Evolutionary conservation across 2,797 vertebrate genomes (phyloP), one percentile per base, ranked within the genome.

Genomic region (Ataeniobius toweri): DNA sequence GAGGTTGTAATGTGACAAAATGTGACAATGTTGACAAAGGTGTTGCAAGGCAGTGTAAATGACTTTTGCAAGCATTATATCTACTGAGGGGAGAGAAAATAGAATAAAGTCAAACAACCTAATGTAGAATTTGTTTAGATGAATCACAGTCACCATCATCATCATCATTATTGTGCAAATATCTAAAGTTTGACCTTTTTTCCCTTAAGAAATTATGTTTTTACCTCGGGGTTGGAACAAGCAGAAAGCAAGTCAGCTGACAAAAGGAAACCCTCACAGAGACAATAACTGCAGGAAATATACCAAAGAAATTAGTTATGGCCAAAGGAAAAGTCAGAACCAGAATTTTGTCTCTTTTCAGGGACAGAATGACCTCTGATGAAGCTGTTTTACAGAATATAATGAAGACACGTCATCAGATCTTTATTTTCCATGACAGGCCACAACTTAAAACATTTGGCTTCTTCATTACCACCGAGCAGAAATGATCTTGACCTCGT

Each of bases 401-500:
- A 39, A 39, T 6, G 36, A 67, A 69, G 2, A 55, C 1, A 7
- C 2, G 1, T 69, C 39, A 16, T n/a, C 24, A 44, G 41, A 69
- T 69, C 20, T 46, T 16, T 46, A 46, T n/a, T 22, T 69, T 26
- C 51, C 24, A 58, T 56, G 55, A 51, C 50, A 51, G 80, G 80
- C 79, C 77, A 48, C 76, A 55, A 55, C 48, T 78, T 70, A 88
- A 88, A 82, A 89, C 85, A 74, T 58, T 50, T 58, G 26, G 80
- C 18, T 2, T 77, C 80, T 85, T 76, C 73, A 76, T 85, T 80
- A 81, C 41, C 72, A 77, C 80, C 50, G 80, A 74, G 72, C 63
- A 77, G 77, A 73, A 70, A 86, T 85, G 86, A 85, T 89, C 89
- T 86, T 89, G 90, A 93, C 90, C 90, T 90, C 63, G 1, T 85